These are phyloP conservation scores for Labeo rohita DNA, from an alignment of 2,113 vertebrate species.

Conservation along the genomic window DNA sequence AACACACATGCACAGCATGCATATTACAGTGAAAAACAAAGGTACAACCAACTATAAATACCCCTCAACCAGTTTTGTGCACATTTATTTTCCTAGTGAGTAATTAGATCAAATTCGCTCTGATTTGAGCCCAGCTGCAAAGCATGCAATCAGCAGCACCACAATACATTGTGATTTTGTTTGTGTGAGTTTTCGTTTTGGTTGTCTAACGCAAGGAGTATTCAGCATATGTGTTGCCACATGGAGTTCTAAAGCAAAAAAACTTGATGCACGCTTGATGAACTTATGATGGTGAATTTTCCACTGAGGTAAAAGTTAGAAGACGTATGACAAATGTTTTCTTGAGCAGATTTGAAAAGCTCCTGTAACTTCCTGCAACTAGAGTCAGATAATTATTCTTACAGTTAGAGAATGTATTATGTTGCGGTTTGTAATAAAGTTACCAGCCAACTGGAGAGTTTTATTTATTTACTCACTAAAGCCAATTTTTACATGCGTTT, in stretches of 20 bases:
- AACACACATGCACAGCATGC: not conserved
- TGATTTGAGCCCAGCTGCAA: not conserved
- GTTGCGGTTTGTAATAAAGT: constrained; percentile 20
- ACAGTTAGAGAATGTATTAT: not conserved
- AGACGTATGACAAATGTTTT: not conserved
- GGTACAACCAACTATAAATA: not conserved
- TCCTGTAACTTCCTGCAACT: not conserved
- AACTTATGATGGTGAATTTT: constrained; percentile 16
- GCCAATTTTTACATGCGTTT: constrained; percentile 4
- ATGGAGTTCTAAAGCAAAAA: not conserved
- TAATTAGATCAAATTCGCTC: not conserved
- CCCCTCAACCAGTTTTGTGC: not conserved
- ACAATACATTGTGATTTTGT: not conserved
- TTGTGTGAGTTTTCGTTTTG: not conserved
- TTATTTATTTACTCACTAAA: constrained; percentile 19
- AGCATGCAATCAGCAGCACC: not conserved
- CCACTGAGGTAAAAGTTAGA: not conserved
- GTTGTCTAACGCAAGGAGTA: not conserved
- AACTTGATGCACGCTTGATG: not conserved
- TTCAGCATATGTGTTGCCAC: constrained; percentile 12
- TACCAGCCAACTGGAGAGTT: not conserved
- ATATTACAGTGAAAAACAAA: not conserved
- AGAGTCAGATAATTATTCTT: constrained; percentile 16
- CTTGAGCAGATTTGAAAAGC: constrained; percentile 2
- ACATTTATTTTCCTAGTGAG: not conserved